Conservation (phyloP, 2,113 vertebrate genomes). For the Lophochroa leadbeateri region DNA sequence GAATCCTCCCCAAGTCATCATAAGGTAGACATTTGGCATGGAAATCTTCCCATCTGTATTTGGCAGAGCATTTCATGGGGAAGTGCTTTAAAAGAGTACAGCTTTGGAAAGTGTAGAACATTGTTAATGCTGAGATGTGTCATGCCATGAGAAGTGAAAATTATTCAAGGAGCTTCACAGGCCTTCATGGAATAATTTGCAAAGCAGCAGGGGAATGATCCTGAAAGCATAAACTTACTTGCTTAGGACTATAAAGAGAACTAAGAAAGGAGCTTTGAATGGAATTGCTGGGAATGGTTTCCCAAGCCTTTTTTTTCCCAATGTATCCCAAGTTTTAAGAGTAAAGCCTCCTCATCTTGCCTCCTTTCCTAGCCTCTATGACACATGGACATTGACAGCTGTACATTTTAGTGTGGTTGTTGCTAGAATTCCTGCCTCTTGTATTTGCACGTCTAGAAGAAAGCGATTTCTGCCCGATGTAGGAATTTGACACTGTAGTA, state of each 20-base stretch:
- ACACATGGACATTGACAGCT: not conserved
- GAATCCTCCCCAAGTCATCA: not conserved
- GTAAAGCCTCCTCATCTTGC: not conserved
- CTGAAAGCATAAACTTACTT: conserved; percentile 2
- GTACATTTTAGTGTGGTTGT: not conserved
- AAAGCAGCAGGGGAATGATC: not conserved
- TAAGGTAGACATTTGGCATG: conserved; percentile 6
- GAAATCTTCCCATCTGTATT: conserved; percentile 7
- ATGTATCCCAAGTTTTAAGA: not conserved
- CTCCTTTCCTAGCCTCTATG: not conserved
- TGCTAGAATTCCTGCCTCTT: not conserved
- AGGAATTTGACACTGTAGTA: not conserved
- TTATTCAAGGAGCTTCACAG: conserved; percentile 23
- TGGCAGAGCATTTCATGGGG: not conserved
- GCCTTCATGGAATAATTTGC: conserved; percentile 18
- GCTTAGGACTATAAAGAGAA: not conserved
- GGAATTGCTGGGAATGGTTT: not conserved
- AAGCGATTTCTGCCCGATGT: not conserved
- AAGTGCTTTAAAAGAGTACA: not conserved
- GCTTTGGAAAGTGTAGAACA: not conserved
- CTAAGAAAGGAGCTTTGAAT: not conserved
- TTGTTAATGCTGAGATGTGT: not conserved
- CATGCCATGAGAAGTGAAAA: not conserved
- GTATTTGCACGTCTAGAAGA: not conserved
- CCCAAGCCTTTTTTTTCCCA: not conserved